These are phyloP conservation scores for Caenorhabditis becei DNA, from an alignment of 2,888 invertebrate species.

Conservation along the genomic window DNA sequence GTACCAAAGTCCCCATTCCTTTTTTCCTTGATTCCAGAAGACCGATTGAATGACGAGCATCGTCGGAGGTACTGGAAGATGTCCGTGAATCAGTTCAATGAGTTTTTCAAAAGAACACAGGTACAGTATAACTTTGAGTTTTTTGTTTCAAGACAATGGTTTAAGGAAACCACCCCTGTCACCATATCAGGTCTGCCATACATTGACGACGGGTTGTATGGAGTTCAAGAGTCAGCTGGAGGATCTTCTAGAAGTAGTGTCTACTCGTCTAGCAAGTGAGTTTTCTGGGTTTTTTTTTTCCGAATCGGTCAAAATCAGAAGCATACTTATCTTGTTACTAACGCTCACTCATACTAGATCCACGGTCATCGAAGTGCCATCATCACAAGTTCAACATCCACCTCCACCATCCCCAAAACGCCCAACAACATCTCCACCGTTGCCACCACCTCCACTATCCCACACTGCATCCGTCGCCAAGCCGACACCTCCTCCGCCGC, in stretches of 20 bases:
- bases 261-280: constrained; percentile 55
- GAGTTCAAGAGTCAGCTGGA: constrained; percentile 46
- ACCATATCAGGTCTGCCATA: constrained; percentile 61
- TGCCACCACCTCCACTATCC: constrained; percentile 30
- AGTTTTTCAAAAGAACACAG: constrained; percentile 57
- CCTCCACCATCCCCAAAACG: constrained; percentile 7
- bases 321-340: constrained; percentile 22
- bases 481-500: constrained; percentile 52
- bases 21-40: constrained; percentile 55
- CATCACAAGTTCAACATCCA: neutral
- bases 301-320: neutral
- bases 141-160: too few relatives aligned
- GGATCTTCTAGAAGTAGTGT: constrained; percentile 53
- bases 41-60: constrained; percentile 66
- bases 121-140: constrained; percentile 12
- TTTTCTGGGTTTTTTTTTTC: constrained; percentile 12
- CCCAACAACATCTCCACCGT: constrained; percentile 44
- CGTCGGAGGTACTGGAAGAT: constrained; percentile 67
- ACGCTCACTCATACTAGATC: constrained; percentile 53
- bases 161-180: constrained; percentile 52
- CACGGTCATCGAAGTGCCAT: constrained; percentile 55
- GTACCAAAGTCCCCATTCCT: too few relatives aligned
- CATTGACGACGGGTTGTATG: constrained; percentile 57
- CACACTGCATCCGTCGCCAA: constrained; percentile 35
- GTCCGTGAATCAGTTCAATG: constrained; percentile 64